These are phyloP conservation scores for Cryptocheilus praepositus DNA, from an alignment of 2,888 invertebrate species.

Conservation along the genomic window DNA sequence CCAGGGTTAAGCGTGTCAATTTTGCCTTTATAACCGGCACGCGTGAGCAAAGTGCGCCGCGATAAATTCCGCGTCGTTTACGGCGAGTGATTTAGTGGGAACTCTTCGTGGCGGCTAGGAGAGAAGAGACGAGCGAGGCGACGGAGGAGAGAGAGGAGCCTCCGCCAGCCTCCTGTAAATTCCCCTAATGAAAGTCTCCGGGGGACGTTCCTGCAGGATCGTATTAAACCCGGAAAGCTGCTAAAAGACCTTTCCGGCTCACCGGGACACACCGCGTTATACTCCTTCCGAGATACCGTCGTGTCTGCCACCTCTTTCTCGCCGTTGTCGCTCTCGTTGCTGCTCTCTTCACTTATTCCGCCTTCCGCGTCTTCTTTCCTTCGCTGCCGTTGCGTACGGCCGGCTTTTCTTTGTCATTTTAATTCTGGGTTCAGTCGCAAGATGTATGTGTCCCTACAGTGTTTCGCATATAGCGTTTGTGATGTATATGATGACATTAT, in stretches of 20 bases:
- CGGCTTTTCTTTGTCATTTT: not conserved
- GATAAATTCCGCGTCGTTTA: constrained; percentile 68
- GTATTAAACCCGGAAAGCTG: constrained; percentile 70
- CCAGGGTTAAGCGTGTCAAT: constrained; percentile 51
- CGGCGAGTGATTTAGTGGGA: constrained; percentile 64
- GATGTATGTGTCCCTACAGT: no score
- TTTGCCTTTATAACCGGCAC: constrained; percentile 51
- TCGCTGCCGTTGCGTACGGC: not conserved
- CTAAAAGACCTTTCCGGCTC: constrained; percentile 58
- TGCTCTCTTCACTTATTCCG: constrained; percentile 24
- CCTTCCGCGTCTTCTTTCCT: constrained; percentile 9
- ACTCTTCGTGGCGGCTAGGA: constrained; percentile 35
- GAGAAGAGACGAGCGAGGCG: constrained; percentile 14
- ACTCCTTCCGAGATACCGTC: constrained; percentile 9
- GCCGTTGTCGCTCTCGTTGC: not conserved
- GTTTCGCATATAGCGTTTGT: no score
- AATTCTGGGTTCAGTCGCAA: no score
- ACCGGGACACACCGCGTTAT: constrained; percentile 34
- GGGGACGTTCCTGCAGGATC: constrained; percentile 67
- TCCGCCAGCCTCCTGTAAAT: constrained; percentile 67
- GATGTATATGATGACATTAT: no score
- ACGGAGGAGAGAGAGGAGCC: constrained; percentile 52
- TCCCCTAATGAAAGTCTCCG: constrained; percentile 72
- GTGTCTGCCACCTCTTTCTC: constrained; percentile 7
- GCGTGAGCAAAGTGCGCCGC: constrained; percentile 57